These are phyloP conservation scores for Sula dactylatra DNA, from an alignment of 2,113 vertebrate species.

Conservation along the genomic window DNA sequence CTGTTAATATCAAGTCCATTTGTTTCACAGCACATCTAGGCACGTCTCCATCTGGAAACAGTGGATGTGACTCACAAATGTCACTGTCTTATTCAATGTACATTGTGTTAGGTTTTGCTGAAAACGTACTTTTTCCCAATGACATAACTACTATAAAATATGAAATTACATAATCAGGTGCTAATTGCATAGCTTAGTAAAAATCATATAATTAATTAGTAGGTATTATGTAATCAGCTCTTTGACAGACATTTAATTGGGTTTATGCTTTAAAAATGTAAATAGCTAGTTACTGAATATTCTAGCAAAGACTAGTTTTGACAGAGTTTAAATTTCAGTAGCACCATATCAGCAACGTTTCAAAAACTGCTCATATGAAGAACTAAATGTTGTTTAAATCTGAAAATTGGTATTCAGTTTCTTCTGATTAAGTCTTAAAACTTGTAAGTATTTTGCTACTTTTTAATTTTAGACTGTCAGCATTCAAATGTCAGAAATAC, in stretches of 20 bases:
- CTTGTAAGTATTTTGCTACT: not conserved
- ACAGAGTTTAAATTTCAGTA: not conserved
- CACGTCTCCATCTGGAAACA: not conserved
- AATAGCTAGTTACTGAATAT: conserved; percentile 17
- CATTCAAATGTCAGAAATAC: not conserved
- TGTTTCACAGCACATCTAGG: not conserved
- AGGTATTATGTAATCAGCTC: conserved; percentile 2
- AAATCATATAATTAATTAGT: conserved; percentile 24
- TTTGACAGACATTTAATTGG: conserved; percentile 30
- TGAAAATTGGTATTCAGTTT: not conserved
- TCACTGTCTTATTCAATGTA: not conserved
- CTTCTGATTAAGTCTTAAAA: not conserved
- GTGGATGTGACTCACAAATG: not conserved
- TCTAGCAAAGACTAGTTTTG: not conserved
- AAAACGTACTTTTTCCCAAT: not conserved
- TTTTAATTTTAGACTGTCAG: not conserved
- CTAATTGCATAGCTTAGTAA: conserved; percentile 13
- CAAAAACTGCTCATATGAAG: not conserved
- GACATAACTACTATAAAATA: not conserved
- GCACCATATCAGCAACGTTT: not conserved
- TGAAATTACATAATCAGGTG: conserved; percentile 5
- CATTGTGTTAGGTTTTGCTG: not conserved
- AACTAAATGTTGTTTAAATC: not conserved
- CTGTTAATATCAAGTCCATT: not conserved
- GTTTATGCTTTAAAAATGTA: conserved; percentile 26